Conservation (phyloP, 2,888 invertebrate genomes). For the Erebia epiphron region DNA sequence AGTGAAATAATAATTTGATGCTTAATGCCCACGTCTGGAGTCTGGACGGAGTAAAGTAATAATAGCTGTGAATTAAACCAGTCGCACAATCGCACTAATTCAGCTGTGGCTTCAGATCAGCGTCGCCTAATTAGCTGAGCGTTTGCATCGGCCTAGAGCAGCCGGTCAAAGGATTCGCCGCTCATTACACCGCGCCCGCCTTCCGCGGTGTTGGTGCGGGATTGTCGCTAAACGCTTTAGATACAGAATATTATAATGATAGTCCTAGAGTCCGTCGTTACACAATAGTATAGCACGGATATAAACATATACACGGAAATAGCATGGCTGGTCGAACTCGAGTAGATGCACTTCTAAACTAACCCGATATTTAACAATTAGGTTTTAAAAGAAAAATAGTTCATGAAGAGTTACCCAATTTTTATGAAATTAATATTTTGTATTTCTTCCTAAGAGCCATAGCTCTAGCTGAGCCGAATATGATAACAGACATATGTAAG, state of each 20-base stretch:
- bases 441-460: too few relatives aligned
- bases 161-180: constrained; percentile 78
- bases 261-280: background rate
- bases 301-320: too few relatives aligned
- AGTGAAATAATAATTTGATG: constrained; percentile 46
- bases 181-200: constrained; percentile 66
- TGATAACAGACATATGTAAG: too few relatives aligned
- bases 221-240: constrained; percentile 59
- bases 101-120: constrained; percentile 73
- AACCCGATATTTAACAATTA: too few relatives aligned
- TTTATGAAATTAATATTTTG: too few relatives aligned
- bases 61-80: constrained; percentile 52
- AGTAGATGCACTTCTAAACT: too few relatives aligned
- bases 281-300: too few relatives aligned
- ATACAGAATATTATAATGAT: constrained; percentile 44
- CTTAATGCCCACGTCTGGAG: constrained; percentile 41
- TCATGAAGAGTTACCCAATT: too few relatives aligned
- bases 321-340: too few relatives aligned
- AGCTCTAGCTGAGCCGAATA: too few relatives aligned
- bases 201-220: constrained; percentile 56
- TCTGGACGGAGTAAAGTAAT: constrained; percentile 32
- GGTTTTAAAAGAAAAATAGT: too few relatives aligned
- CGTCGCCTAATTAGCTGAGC: constrained; percentile 77
- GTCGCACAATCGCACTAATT: constrained; percentile 71
- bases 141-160: constrained; percentile 64